A percentile compares a stretch with the other conserved stretches of the same genome.
Conservation (phyloP, 2,113 vertebrate genomes). For the Leucosticte australis region DNA sequence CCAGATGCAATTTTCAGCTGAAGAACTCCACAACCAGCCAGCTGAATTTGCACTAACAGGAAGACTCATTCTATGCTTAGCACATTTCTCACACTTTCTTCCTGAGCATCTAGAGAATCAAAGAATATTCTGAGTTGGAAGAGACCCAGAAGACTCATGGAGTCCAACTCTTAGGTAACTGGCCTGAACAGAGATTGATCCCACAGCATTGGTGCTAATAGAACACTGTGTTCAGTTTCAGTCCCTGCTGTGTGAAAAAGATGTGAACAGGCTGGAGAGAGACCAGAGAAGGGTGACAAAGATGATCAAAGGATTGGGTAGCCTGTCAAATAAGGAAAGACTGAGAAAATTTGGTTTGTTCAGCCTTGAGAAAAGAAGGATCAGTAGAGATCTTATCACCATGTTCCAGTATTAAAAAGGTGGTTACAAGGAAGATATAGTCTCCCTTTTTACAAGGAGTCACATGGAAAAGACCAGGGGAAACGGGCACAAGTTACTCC, state of each 20-base stretch:
- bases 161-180: neutral
- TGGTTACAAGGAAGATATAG: neutral
- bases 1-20: neutral
- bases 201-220: neutral
- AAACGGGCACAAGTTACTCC: neutral
- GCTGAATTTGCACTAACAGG: neutral
- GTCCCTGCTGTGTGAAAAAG: neutral
- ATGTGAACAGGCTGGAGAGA: neutral
- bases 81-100: neutral
- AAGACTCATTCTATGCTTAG: neutral
- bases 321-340: neutral
- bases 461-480: neutral
- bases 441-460: neutral
- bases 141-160: neutral
- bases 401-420: neutral
- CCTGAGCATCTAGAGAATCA: neutral
- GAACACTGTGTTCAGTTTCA: neutral
- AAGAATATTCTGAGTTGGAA: neutral
- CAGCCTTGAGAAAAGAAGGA: neutral
- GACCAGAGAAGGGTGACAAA: neutral
- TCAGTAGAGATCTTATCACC: neutral
- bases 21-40: neutral
- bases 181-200: neutral
- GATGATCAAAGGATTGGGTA: neutral
- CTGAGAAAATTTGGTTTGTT: neutral